A percentile compares a stretch with the other conserved stretches of the same genome.
These are phyloP conservation scores for Pammene fasciana DNA, from an alignment of 2,888 invertebrate genomes.

Conservation along the genomic window DNA sequence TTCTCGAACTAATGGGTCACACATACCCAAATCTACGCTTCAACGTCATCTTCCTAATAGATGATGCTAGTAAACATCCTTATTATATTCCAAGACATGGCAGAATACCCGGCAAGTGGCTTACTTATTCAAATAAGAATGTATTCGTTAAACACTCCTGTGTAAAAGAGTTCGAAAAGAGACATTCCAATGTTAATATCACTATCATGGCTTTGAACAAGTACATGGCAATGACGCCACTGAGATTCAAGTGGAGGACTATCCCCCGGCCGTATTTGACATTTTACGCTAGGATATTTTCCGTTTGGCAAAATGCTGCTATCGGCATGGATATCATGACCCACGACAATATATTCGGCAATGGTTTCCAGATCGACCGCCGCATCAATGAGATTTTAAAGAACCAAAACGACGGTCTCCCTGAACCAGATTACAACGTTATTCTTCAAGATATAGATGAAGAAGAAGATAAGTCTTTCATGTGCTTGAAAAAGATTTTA, in stretches of 20 bases:
- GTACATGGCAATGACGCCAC: slow-evolving; percentile 77
- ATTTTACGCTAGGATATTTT: slow-evolving; percentile 79
- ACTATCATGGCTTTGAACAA: slow-evolving; percentile 66
- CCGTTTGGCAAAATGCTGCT: slow-evolving; percentile 83
- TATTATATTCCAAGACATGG: slow-evolving; percentile 51
- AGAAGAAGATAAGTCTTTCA: slow-evolving; percentile 61
- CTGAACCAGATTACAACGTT: slow-evolving; percentile 59
- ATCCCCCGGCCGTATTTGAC: slow-evolving; percentile 70
- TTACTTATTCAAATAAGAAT: slow-evolving; percentile 50
- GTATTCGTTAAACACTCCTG: slow-evolving; percentile 53
- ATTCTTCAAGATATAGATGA: slow-evolving; percentile 58
- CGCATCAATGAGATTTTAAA: slow-evolving; percentile 61
- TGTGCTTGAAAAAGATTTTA: slow-evolving; percentile 58
- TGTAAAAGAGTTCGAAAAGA: slow-evolving; percentile 59
- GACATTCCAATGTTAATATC: slow-evolving; percentile 72
- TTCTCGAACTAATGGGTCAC: slow-evolving; percentile 62
- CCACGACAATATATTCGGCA: slow-evolving; percentile 57
- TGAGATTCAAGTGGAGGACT: slow-evolving; percentile 75
- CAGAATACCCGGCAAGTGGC: slow-evolving; percentile 56
- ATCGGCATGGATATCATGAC: slow-evolving; percentile 67
- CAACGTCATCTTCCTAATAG: slow-evolving; percentile 67
- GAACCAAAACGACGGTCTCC: slow-evolving; percentile 70
- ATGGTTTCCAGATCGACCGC: slow-evolving; percentile 51
- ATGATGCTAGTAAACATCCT: slow-evolving; percentile 57
- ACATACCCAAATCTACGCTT: slow-evolving; percentile 64